Percentiles rank a stretch among this genome's conserved stretches.
Evolutionary conservation across 2,113 vertebrate species (phyloP).

Genomic region (Enhydra lutris): DNA sequence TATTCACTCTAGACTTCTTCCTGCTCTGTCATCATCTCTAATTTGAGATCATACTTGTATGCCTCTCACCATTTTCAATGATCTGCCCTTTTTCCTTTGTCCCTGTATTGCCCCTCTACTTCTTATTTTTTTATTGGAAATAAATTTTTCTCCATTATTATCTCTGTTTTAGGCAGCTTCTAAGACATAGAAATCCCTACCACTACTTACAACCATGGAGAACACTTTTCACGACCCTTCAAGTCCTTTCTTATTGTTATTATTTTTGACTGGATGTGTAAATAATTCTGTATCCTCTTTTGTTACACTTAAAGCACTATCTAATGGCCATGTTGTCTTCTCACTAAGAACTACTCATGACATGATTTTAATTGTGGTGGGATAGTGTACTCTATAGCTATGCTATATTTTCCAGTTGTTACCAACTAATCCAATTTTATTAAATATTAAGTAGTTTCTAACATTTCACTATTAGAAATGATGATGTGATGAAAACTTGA

Average conservation of each 20-base stretch:
- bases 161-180: background rate
- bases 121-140: background rate
- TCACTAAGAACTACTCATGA: background rate
- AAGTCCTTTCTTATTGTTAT: background rate
- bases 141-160: background rate
- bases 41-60: background rate
- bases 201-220: background rate
- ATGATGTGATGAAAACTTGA: background rate
- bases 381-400: background rate
- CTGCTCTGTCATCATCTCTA: background rate
- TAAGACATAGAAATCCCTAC: background rate
- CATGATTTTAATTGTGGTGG: background rate
- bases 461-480: background rate
- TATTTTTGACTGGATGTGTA: background rate
- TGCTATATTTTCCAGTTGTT: background rate
- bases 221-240: background rate
- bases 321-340: background rate
- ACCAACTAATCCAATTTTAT: background rate
- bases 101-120: background rate
- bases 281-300: background rate
- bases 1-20: background rate
- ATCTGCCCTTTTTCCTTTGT: background rate
- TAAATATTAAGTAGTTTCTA: background rate
- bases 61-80: background rate
- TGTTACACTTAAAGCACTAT: background rate